Evolutionary conservation across 2,113 vertebrate species (phyloP).

Genomic region (Strigops habroptila): DNA sequence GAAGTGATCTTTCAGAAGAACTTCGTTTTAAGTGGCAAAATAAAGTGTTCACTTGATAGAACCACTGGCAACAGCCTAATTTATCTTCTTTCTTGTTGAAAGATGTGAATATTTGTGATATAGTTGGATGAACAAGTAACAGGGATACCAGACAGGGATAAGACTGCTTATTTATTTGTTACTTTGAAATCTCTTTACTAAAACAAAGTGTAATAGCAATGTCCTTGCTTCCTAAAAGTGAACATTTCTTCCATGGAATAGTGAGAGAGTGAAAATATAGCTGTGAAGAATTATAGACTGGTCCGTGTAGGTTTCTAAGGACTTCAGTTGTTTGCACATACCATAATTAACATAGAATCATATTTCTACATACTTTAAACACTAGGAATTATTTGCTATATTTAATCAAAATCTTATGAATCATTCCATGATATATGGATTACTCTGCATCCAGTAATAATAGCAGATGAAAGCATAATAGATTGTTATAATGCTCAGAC

Average conservation of each 20-base stretch:
- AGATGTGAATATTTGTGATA: neutral
- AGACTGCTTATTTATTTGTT: neutral
- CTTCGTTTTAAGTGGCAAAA: conserved; percentile 69
- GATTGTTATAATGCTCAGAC: neutral
- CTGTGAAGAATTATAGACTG: neutral
- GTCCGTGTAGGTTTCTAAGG: neutral
- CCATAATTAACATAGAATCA: neutral
- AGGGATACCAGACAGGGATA: neutral
- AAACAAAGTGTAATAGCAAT: neutral
- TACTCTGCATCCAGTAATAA: neutral
- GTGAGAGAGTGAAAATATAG: neutral
- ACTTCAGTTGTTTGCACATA: neutral
- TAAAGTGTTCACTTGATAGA: conserved; percentile 39
- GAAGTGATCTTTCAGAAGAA: conserved; percentile 78
- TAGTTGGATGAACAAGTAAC: neutral
- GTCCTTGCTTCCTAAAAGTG: neutral
- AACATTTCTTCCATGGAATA: neutral
- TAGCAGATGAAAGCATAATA: neutral
- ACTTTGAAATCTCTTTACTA: neutral
- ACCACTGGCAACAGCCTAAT: neutral
- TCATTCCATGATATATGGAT: neutral
- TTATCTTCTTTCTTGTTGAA: neutral
- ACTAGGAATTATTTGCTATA: neutral
- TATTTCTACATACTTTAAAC: neutral
- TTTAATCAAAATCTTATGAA: neutral